Percentiles rank a stretch among this genome's conserved stretches.
These are phyloP conservation scores for Poicephalus meyeri DNA, from an alignment of 2,113 vertebrate genomes.

Conservation along the genomic window DNA sequence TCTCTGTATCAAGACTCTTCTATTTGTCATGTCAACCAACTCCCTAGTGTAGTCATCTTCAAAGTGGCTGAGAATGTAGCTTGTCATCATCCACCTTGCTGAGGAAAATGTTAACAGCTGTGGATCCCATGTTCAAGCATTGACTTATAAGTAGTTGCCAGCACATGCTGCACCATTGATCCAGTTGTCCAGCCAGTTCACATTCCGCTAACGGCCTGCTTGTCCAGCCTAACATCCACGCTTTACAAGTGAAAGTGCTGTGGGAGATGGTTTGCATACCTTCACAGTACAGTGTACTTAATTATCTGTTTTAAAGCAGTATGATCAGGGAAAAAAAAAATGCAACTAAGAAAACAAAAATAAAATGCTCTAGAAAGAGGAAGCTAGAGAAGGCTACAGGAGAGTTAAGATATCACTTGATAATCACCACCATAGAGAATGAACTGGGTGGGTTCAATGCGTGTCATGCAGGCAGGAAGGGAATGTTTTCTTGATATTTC, in stretches of 20 bases:
- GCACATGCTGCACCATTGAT: neutral
- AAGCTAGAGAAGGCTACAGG: neutral
- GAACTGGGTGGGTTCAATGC: neutral
- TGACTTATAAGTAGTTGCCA: neutral
- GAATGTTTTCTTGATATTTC: conserved; percentile 3
- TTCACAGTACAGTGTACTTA: neutral
- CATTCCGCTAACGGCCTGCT: too few species aligned
- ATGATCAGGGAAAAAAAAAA: neutral
- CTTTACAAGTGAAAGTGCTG: neutral
- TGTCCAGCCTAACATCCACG: neutral
- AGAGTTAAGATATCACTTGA: neutral
- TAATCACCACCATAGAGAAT: neutral
- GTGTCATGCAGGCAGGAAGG: neutral
- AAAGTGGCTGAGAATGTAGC: neutral
- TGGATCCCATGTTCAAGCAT: neutral
- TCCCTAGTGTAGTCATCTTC: neutral
- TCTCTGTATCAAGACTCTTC: neutral
- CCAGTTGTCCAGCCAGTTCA: neutral
- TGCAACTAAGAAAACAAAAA: neutral
- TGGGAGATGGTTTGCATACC: neutral
- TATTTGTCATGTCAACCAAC: neutral
- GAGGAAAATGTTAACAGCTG: neutral
- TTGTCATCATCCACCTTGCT: neutral
- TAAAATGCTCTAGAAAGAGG: neutral
- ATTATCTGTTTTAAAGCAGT: neutral